Evolutionary conservation across 2,113 vertebrate genomes (phyloP).

Genomic region (pig (Sus scrofa)): DNA sequence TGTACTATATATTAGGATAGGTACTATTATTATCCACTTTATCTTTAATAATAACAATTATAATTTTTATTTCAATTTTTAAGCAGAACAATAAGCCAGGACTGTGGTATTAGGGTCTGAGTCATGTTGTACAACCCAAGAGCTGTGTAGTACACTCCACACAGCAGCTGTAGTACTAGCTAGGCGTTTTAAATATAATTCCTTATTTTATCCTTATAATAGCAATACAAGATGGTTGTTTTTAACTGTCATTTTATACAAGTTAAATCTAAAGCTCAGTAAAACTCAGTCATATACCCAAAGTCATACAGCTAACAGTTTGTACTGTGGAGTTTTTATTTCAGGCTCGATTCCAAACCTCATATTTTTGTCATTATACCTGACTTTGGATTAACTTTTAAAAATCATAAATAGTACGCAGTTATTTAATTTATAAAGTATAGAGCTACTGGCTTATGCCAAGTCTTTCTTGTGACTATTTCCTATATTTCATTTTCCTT

Average conservation of each 20-base stretch:
- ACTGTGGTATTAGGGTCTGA: neutral
- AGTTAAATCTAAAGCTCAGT: neutral
- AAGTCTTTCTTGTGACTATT: neutral
- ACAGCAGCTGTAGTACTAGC: neutral
- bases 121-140: neutral
- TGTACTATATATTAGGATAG: conserved; percentile 79
- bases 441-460: neutral
- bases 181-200: neutral
- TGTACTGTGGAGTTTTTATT: conserved; percentile 5
- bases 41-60: conserved; percentile 3
- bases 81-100: neutral
- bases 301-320: neutral
- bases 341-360: neutral
- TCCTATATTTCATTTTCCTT: neutral
- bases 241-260: conserved; percentile 27
- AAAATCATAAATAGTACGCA: neutral
- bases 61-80: neutral
- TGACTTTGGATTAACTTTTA: neutral
- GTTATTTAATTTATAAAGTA: neutral
- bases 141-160: neutral
- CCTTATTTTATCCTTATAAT: neutral
- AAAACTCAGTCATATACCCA: neutral
- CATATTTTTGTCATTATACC: neutral
- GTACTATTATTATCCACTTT: neutral
- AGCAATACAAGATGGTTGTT: neutral